Evolutionary conservation across 2,888 invertebrate genomes (phyloP).

Genomic region (Ophion costatus): DNA sequence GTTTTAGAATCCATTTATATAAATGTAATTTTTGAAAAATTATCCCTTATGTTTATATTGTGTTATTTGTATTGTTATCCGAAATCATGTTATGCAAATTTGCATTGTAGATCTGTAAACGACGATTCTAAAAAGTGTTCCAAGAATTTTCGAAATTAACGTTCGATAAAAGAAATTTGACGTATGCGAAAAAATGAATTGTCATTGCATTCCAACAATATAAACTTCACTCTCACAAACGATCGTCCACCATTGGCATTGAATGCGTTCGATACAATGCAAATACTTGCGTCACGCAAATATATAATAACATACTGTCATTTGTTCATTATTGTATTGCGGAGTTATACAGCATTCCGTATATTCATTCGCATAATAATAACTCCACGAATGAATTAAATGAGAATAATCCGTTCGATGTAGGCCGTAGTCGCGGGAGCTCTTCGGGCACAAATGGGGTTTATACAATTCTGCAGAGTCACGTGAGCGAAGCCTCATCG

Average conservation of each 20-base stretch:
- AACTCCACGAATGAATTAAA: neutral
- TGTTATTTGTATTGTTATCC: too few relatives aligned
- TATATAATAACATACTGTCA: neutral
- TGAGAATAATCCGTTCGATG: neutral
- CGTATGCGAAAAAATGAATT: neutral
- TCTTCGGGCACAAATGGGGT: neutral
- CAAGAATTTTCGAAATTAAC: too few relatives aligned
- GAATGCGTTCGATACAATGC: neutral
- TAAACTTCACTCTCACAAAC: neutral
- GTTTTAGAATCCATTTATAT: too few relatives aligned
- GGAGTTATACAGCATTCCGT: neutral
- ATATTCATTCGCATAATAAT: neutral
- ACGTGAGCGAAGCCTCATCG: neutral
- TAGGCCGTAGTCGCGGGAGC: neutral
- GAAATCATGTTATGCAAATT: too few relatives aligned
- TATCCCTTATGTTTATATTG: too few relatives aligned
- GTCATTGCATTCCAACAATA: neutral
- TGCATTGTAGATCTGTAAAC: too few relatives aligned
- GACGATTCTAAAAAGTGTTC: too few relatives aligned
- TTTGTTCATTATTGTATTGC: neutral
- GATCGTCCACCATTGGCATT: neutral
- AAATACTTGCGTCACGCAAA: neutral
- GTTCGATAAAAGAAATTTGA: neutral
- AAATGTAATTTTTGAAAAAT: too few relatives aligned
- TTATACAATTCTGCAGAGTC: neutral